These are phyloP conservation scores for Alca torda DNA, from an alignment of 2,797 vertebrate species.

Conservation along the genomic window DNA sequence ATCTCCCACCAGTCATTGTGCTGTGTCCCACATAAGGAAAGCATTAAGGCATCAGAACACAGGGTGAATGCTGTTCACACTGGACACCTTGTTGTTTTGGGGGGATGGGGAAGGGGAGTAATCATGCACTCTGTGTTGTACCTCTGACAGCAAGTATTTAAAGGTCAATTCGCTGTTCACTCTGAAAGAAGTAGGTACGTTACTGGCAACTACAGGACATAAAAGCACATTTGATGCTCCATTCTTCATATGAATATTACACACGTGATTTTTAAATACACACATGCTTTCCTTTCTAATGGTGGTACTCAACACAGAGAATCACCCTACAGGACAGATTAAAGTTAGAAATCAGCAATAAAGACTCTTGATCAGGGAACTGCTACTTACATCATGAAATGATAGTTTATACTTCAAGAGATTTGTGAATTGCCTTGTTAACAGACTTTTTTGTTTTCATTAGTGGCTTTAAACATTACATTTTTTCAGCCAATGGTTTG, in stretches of 20 bases:
- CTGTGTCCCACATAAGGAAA: slow-evolving; percentile 44
- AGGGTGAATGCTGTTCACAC: background rate
- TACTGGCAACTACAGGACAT: background rate
- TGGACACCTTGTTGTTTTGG: slow-evolving; percentile 10
- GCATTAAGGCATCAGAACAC: slow-evolving; percentile 58
- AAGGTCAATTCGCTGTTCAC: slow-evolving; percentile 17
- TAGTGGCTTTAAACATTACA: background rate
- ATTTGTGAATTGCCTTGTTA: background rate
- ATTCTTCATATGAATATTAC: background rate
- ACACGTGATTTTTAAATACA: background rate
- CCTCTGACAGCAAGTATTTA: slow-evolving; percentile 40
- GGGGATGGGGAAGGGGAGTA: background rate
- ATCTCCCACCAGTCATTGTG: background rate
- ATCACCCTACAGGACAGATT: background rate
- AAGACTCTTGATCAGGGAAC: background rate
- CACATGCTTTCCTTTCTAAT: background rate
- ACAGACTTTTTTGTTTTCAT: background rate
- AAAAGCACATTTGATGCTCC: background rate
- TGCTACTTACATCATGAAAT: background rate
- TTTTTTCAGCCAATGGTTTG: background rate
- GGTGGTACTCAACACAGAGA: background rate
- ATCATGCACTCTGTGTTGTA: background rate
- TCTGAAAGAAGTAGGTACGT: background rate
- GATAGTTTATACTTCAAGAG: background rate
- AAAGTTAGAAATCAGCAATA: background rate